phyloP scores from a whole-genome alignment of 2,797 vertebrate species.

The Acropternis orthonyx region DNA sequence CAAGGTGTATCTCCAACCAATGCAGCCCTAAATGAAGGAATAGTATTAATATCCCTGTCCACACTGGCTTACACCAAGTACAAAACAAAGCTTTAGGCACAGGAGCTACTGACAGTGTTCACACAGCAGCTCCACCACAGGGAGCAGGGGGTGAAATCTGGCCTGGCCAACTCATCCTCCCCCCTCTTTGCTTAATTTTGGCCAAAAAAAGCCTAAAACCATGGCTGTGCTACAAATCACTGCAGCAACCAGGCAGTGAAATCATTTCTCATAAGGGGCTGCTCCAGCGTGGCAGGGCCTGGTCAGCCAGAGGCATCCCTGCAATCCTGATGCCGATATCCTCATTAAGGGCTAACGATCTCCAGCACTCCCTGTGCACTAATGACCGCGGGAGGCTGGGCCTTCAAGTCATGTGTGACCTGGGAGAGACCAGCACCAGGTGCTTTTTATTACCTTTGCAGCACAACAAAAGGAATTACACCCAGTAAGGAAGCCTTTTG shows the following conservation, averaged over 20 bases:
- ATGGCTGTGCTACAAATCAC: background rate
- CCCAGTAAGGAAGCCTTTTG: background rate
- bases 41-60: background rate
- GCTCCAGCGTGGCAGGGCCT: background rate
- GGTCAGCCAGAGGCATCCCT: background rate
- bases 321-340: background rate
- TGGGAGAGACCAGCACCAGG: background rate
- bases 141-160: background rate
- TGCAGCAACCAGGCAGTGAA: background rate
- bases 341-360: background rate
- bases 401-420: background rate
- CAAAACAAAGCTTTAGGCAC: background rate
- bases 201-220: background rate
- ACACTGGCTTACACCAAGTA: background rate
- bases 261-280: background rate
- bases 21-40: background rate
- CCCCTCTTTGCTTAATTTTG: background rate
- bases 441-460: conserved; percentile 3
- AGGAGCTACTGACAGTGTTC: background rate
- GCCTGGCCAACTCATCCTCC: background rate
- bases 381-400: background rate
- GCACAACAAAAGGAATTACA: background rate
- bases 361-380: background rate
- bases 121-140: background rate
- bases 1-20: background rate